Evolutionary conservation across 1,140 invertebrate genomes (phyloP).

Genomic region (Psix sp.): DNA sequence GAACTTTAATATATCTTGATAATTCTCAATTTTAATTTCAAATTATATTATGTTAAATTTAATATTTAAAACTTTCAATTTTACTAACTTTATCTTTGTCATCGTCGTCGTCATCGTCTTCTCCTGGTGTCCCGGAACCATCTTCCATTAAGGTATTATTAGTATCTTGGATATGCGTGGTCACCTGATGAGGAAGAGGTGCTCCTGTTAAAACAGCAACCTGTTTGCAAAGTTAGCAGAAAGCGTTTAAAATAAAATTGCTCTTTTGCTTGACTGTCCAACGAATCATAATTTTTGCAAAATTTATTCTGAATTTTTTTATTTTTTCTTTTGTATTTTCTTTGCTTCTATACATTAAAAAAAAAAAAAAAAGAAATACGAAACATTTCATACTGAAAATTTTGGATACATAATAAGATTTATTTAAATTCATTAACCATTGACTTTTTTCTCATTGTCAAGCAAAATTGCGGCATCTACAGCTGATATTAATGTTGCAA

Average conservation of each 20-base stretch:
- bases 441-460: constrained; percentile 2
- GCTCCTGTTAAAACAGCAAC: constrained; percentile 70
- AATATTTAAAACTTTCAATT: neutral
- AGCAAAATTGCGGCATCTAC: constrained; percentile 25
- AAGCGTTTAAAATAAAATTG: constrained; percentile 39
- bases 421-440: too few species aligned
- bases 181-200: constrained; percentile 65
- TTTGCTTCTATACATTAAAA: too few species aligned
- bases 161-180: constrained; percentile 62
- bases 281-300: constrained; percentile 11
- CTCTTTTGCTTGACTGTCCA: constrained; percentile 28
- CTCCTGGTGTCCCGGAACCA: constrained; percentile 79
- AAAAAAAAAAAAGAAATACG: too few species aligned
- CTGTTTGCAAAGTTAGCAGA: constrained; percentile 64
- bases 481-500: neutral
- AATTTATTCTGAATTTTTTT: neutral
- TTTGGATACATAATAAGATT: too few species aligned
- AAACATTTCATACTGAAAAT: too few species aligned
- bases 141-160: constrained; percentile 64
- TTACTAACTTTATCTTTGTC: constrained; percentile 83
- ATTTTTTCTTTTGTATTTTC: too few species aligned
- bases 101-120: constrained; percentile 90
- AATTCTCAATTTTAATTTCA: too few species aligned
- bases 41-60: constrained; percentile 1
- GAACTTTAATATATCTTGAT: too few species aligned